phyloP scores from a whole-genome alignment of 23 tunicate genomes.

The Botrylloides violaceus region DNA sequence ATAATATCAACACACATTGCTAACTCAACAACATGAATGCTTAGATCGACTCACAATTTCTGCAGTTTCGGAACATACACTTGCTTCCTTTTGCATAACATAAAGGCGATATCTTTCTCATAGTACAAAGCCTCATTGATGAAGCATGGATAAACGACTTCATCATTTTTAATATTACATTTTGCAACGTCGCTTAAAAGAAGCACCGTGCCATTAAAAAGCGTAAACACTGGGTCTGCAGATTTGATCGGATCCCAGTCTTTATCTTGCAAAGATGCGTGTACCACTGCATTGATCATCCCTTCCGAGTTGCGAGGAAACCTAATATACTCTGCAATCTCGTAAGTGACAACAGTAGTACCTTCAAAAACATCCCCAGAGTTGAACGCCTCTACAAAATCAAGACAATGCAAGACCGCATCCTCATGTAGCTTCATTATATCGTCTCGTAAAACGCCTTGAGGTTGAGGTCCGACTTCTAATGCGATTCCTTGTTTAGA shows the following conservation, averaged over 20 bases:
- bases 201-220: neutral
- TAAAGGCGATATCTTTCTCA: constrained; percentile 39
- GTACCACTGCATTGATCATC: neutral
- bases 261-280: constrained; percentile 27
- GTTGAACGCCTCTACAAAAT: constrained; percentile 31
- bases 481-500: constrained; percentile 4
- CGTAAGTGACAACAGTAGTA: neutral
- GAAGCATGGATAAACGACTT: constrained; percentile 28
- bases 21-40: no score
- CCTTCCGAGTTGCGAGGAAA: constrained; percentile 14
- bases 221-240: constrained; percentile 26
- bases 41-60: no score
- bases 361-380: constrained; percentile 10
- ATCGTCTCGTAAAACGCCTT: constrained; percentile 52
- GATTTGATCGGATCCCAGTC: constrained; percentile 26
- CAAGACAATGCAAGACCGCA: constrained; percentile 24
- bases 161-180: neutral
- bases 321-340: neutral
- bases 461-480: constrained; percentile 64
- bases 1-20: no score
- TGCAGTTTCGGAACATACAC: neutral
- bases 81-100: neutral
- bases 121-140: constrained; percentile 60
- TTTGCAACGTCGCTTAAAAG: constrained; percentile 11
- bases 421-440: constrained; percentile 20